Conservation (phyloP, 2,888 invertebrate genomes). For the Keiferia lycopersicella region DNA sequence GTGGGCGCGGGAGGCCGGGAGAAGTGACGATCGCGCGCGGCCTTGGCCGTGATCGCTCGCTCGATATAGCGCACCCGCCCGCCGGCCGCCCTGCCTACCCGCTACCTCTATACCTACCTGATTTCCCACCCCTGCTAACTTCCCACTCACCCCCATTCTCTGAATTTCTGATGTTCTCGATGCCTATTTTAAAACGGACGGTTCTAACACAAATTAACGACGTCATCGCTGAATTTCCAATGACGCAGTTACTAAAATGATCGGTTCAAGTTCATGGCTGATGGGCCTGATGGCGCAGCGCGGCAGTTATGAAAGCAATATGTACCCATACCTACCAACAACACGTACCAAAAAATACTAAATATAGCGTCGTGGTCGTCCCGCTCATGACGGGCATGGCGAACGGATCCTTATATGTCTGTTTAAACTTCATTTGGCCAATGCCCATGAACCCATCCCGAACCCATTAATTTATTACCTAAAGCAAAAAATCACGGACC, state of each 20-base stretch:
- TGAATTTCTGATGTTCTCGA: constrained; percentile 48
- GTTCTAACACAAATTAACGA: constrained; percentile 40
- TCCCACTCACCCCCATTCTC: constrained; percentile 42
- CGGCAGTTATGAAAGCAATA: neutral
- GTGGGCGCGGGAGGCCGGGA: constrained; percentile 48
- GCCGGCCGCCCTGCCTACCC: constrained; percentile 46
- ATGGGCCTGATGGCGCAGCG: neutral
- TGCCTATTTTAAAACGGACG: constrained; percentile 33
- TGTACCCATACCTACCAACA: too few relatives aligned
- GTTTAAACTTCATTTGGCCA: neutral
- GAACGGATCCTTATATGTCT: neutral
- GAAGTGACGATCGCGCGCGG: constrained; percentile 61
- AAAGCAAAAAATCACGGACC: constrained; percentile 7
- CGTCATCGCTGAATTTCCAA: constrained; percentile 34
- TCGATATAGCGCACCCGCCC: constrained; percentile 71
- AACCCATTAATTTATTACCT: neutral
- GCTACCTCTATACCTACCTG: constrained; percentile 44
- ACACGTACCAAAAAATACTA: too few relatives aligned
- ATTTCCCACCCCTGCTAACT: constrained; percentile 37
- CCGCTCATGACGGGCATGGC: neutral
- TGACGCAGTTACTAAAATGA: constrained; percentile 13
- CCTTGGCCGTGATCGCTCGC: constrained; percentile 80
- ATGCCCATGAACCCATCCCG: constrained; percentile 9
- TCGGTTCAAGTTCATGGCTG: neutral
- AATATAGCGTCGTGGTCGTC: too few relatives aligned